Evolutionary conservation across 2,113 vertebrate genomes (phyloP).

Genomic region (Morphnarchus princeps): DNA sequence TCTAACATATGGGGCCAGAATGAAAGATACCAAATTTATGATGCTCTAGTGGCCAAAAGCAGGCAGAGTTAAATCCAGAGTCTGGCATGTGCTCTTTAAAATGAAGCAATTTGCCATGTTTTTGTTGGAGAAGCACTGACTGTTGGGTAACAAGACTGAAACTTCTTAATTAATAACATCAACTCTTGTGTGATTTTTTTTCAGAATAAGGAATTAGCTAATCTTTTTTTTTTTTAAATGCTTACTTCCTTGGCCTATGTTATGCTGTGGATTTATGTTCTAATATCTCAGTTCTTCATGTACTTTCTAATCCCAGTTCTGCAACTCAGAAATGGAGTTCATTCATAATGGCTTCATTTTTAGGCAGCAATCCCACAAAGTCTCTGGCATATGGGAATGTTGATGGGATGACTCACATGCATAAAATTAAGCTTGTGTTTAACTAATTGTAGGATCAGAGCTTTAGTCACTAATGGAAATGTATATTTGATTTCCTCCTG

Average conservation of each 20-base stretch:
- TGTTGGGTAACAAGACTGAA: neutral
- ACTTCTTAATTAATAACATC: slow-evolving; percentile 40
- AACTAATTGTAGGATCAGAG: slow-evolving; percentile 12
- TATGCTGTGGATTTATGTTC: neutral
- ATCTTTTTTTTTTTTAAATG: neutral
- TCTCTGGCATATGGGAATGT: neutral
- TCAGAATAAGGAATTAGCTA: neutral
- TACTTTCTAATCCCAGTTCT: neutral
- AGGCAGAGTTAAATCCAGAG: neutral
- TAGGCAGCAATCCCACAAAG: slow-evolving; percentile 3
- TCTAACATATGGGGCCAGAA: neutral
- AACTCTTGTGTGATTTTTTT: neutral
- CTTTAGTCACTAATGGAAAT: neutral
- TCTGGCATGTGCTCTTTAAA: neutral
- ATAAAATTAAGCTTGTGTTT: slow-evolving; percentile 20
- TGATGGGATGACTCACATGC: slow-evolving; percentile 16
- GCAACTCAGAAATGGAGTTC: neutral
- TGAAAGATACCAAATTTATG: neutral
- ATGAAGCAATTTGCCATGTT: slow-evolving; percentile 29
- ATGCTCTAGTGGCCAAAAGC: neutral
- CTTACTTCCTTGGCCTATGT: neutral
- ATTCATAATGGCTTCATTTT: slow-evolving; percentile 20
- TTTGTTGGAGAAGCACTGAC: slow-evolving; percentile 31
- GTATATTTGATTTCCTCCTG: neutral
- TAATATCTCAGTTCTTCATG: neutral